Conservation (phyloP, 2,888 invertebrate genomes). For the Aelia acuminata region DNA sequence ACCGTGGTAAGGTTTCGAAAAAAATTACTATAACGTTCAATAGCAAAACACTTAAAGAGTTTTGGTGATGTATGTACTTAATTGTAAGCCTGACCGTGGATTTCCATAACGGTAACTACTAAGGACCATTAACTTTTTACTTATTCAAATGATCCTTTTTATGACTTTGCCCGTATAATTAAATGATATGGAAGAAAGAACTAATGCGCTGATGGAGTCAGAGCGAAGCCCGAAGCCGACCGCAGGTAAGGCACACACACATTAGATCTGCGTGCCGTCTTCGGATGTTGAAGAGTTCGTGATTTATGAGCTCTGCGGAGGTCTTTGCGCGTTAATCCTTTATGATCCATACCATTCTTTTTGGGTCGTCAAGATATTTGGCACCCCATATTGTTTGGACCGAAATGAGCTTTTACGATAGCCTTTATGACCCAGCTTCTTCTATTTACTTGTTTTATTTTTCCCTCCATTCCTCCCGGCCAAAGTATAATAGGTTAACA, state of each 20-base stretch:
- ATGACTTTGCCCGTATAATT: neutral
- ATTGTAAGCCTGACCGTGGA: too few species aligned
- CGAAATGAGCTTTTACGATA: slow-evolving; percentile 26
- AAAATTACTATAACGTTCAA: too few species aligned
- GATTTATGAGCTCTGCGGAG: slow-evolving; percentile 27
- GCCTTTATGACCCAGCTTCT: neutral
- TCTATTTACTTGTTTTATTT: slow-evolving; percentile 21
- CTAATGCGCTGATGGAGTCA: neutral
- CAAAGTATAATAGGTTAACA: neutral
- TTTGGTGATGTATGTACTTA: too few species aligned
- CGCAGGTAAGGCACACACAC: slow-evolving; percentile 12
- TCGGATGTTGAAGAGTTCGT: neutral
- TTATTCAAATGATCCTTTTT: neutral
- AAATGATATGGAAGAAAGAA: neutral
- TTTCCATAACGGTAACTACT: neutral
- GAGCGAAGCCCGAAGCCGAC: neutral
- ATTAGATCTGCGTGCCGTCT: neutral
- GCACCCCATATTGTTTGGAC: slow-evolving; percentile 19
- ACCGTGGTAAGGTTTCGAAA: too few species aligned
- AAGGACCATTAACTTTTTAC: neutral
- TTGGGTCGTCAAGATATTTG: slow-evolving; percentile 30
- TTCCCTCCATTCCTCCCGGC: neutral
- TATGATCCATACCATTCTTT: neutral
- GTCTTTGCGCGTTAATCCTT: slow-evolving; percentile 2
- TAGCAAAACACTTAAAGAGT: too few species aligned